These are phyloP conservation scores for Proales similis DNA, from an alignment of 1,140 invertebrate species.

Conservation along the genomic window DNA sequence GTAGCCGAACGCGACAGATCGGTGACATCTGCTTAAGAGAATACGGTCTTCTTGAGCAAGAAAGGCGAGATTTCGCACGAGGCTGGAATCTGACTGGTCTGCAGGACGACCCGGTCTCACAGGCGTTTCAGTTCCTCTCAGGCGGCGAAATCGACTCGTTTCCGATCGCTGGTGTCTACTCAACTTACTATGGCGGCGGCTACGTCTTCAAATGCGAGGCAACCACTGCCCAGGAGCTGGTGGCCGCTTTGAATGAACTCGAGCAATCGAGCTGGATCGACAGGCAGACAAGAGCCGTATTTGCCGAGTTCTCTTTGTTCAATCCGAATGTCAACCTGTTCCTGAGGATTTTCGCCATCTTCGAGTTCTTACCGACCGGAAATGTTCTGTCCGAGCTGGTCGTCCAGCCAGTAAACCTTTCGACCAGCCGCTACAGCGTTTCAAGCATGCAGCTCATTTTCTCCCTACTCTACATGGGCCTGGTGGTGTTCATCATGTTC, in stretches of 20 bases:
- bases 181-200: constrained; percentile 57
- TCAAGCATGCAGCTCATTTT: too few relatives aligned
- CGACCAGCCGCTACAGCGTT: too few relatives aligned
- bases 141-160: constrained; percentile 47
- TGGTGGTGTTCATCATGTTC: constrained; percentile 55
- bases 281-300: constrained; percentile 58
- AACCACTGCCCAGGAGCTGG: constrained; percentile 50
- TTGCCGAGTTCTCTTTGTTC: constrained; percentile 62
- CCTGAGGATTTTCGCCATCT: constrained; percentile 54
- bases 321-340: constrained; percentile 65
- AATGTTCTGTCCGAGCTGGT: constrained; percentile 51
- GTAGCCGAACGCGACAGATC: too few relatives aligned
- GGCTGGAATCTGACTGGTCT: too few relatives aligned
- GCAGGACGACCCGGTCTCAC: constrained; percentile 7
- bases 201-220: constrained; percentile 55
- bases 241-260: constrained; percentile 47
- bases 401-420: constrained; percentile 40
- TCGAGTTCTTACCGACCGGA: constrained; percentile 59
- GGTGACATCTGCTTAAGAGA: too few relatives aligned
- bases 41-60: too few relatives aligned
- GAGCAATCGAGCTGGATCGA: constrained; percentile 59
- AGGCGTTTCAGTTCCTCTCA: constrained; percentile 9
- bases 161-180: constrained; percentile 53
- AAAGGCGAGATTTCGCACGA: too few relatives aligned
- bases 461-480: constrained; percentile 52